Evolutionary conservation across 2,797 vertebrate genomes (phyloP).

Genomic region (Tenualosa thibaudeaui): DNA sequence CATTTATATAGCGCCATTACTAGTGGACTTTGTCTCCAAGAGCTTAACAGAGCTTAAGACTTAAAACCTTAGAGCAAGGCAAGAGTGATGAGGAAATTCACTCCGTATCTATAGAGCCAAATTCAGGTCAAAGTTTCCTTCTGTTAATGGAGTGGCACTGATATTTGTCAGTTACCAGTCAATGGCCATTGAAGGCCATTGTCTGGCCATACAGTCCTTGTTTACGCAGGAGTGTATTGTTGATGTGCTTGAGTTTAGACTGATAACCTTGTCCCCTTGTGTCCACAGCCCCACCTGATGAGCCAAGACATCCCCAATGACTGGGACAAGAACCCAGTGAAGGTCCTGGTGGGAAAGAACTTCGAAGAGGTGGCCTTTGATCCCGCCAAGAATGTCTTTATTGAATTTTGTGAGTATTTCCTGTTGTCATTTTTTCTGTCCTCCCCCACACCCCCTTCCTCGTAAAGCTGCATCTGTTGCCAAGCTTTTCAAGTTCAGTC

Average conservation of each 20-base stretch:
- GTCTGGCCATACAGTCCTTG: no score
- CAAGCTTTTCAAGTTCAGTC: neutral
- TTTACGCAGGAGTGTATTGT: no score
- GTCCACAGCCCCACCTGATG: slow-evolving; percentile 91
- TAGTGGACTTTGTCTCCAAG: no score
- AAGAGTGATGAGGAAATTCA: no score
- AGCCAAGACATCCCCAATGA: slow-evolving; percentile 94
- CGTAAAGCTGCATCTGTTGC: neutral
- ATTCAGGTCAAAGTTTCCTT: no score
- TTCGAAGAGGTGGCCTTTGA: slow-evolving; percentile 94
- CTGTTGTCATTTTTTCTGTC: neutral
- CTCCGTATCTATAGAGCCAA: no score
- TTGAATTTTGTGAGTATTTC: slow-evolving; percentile 92
- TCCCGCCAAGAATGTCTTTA: slow-evolving; percentile 88
- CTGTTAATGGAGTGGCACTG: no score
- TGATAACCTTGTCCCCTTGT: neutral
- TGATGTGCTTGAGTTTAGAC: neutral
- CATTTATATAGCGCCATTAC: no score
- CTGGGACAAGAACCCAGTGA: slow-evolving; percentile 93
- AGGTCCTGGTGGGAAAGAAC: slow-evolving; percentile 91
- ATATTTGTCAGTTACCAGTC: no score
- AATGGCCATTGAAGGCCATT: no score
- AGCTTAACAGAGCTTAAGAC: no score
- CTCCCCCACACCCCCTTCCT: neutral
- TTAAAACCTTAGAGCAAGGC: no score